phyloP scores from a whole-genome alignment of 2,888 invertebrate genomes.

The Brassicogethes aeneus region DNA sequence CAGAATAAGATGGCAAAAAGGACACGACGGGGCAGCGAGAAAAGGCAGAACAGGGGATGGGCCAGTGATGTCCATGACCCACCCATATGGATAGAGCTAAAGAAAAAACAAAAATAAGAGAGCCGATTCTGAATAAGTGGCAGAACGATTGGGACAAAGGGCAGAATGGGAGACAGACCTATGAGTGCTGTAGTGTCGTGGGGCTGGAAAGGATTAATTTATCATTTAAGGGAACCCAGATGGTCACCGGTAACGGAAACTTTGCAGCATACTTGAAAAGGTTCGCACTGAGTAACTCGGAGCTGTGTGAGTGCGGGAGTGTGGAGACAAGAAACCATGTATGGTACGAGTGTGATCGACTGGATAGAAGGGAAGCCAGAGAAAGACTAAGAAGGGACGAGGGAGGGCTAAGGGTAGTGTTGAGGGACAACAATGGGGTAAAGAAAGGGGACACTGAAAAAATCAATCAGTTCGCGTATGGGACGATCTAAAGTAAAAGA shows the following conservation, averaged over 20 bases:
- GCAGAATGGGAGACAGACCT: neutral
- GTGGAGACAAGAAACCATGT: neutral
- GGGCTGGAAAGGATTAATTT: neutral
- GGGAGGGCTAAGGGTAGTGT: neutral
- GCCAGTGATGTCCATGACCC: too few species aligned
- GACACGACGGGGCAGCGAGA: neutral
- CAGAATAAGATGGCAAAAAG: neutral
- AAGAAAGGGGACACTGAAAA: neutral
- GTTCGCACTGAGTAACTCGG: neutral
- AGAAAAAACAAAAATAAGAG: neutral
- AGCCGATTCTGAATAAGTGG: neutral
- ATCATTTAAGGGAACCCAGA: slow-evolving; percentile 1
- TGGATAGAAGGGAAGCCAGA: neutral
- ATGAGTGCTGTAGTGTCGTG: neutral
- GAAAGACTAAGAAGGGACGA: neutral
- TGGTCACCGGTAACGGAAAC: slow-evolving; percentile 3
- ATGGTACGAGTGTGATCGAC: neutral
- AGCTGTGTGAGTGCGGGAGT: neutral
- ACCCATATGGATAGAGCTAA: neutral
- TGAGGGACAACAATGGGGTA: neutral
- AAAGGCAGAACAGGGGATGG: neutral
- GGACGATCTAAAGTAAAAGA: neutral
- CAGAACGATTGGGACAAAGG: neutral
- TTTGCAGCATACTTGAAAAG: slow-evolving; percentile 4
- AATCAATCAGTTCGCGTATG: neutral